phyloP scores from a whole-genome alignment of 1,140 invertebrate species.

The Potamilus streckersoni region DNA sequence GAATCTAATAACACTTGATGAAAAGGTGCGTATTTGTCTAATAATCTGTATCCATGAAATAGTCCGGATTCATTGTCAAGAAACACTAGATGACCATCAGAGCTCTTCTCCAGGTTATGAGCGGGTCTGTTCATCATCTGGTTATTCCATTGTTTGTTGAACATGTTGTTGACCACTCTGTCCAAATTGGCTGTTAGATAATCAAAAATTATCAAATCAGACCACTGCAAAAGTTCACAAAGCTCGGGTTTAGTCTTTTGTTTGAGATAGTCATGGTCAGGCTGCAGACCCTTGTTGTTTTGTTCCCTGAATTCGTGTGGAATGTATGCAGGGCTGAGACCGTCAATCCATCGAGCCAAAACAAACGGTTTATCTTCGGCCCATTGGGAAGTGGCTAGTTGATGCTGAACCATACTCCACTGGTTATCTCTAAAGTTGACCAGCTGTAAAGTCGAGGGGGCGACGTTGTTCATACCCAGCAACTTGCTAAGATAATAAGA shows the following conservation, averaged over 20 bases:
- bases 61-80: constrained; percentile 90
- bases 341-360: constrained; percentile 78
- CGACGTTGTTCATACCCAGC: constrained; percentile 79
- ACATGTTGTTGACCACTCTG: constrained; percentile 88
- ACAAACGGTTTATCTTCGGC: constrained; percentile 82
- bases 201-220: constrained; percentile 88
- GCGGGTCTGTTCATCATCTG: constrained; percentile 89
- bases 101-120: constrained; percentile 83
- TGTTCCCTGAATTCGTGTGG: constrained; percentile 74
- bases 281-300: too few relatives aligned
- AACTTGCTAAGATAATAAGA: constrained; percentile 84
- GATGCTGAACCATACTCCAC: constrained; percentile 77
- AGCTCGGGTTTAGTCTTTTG: constrained; percentile 64
- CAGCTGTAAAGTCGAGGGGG: constrained; percentile 79
- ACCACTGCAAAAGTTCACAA: constrained; percentile 87
- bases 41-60: constrained; percentile 85
- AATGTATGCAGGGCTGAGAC: constrained; percentile 75
- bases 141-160: constrained; percentile 90
- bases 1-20: constrained; percentile 82
- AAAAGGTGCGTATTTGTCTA: constrained; percentile 87
- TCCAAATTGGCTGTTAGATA: constrained; percentile 91
- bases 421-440: constrained; percentile 76
- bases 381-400: constrained; percentile 83
- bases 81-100: constrained; percentile 81
- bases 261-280: too few relatives aligned